Base-by-base conservation (phyloP, 2,113 vertebrate species). In the Phalacrocorax brasilianus region DNA sequence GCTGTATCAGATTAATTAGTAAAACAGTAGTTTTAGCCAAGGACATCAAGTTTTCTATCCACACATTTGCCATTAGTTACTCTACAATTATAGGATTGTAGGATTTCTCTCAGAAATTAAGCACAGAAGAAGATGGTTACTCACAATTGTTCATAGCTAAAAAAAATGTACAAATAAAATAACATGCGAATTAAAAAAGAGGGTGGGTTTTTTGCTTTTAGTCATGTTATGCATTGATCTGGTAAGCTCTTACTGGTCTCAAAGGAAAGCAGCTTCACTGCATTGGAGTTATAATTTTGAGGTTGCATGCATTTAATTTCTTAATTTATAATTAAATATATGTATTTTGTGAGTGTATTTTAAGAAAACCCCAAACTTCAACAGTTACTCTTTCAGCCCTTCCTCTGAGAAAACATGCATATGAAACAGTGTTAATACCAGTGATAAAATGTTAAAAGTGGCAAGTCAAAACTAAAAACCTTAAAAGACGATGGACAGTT, bases 1-100 rank as follows among this genome's bases (percentile, higher is more conserved):
- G 72, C 91, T 98, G 95, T 97, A 96, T 98, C 97, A 97, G 91
- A 97, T 88, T 97, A 97, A 97, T 97, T 96, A 95, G 94, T 81
- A 96, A 93, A 96, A 85, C 70, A 91, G 75, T 33, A 83, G 72
- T 75, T 97, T 88, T 85, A 95, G 89, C 33, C 40, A 7, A 93
- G 55, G 86, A 63, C 72, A 86, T 56, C 66, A 94, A 89, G 95
- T 80, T 95, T 88, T 88, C 76, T 79, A 28, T 20, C 32, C 85
- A 92, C 23, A 26, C 33, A 62, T 80, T 94, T 97, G 75, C 85
- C 83, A 68, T 96, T 73, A 88, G 83, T 67, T 67, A 82, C 58
- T 72, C 75, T 58, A 49, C 53, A 49, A 42, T 67, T 90, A 38
- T 11, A 38, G 38, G 38, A 38, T 38, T 38, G 75, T 4, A 65